Conservation (phyloP, 2,113 vertebrate species). For the Thalassoma bifasciatum region DNA sequence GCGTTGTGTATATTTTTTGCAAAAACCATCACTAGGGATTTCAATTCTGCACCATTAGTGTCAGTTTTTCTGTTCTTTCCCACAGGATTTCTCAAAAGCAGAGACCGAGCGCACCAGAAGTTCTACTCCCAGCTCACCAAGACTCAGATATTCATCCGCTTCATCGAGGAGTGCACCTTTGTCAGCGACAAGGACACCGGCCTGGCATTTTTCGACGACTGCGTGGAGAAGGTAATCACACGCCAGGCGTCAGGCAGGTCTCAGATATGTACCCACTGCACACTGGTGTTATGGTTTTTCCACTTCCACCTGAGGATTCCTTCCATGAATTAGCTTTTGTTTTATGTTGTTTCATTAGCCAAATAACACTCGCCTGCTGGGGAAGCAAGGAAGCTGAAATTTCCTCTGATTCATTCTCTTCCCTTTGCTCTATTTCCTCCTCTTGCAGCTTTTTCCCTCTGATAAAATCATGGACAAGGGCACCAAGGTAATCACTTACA, state of each 20-base stretch:
- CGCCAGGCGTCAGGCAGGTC: neutral
- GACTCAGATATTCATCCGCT: constrained; percentile 98
- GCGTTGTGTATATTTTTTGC: too few species aligned
- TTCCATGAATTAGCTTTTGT: constrained; percentile 40
- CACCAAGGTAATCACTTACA: constrained; percentile 88
- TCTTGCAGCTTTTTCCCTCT: constrained; percentile 90
- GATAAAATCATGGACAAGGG: constrained; percentile 95
- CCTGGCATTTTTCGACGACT: constrained; percentile 98
- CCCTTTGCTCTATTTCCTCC: constrained; percentile 71
- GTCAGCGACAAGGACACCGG: constrained; percentile 99
- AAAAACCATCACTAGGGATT: neutral
- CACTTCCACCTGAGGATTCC: constrained; percentile 23
- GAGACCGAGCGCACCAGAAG: constrained; percentile 95
- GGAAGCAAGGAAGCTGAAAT: constrained; percentile 63
- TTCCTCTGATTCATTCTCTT: constrained; percentile 80
- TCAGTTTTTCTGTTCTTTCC: neutral
- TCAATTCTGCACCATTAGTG: neutral
- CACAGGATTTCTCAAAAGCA: constrained; percentile 95
- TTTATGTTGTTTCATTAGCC: constrained; percentile 50
- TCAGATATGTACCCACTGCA: neutral
- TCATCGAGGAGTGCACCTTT: constrained; percentile 98
- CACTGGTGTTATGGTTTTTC: constrained; percentile 21
- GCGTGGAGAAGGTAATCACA: constrained; percentile 93
- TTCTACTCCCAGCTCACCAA: constrained; percentile 95
- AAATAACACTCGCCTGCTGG: constrained; percentile 45